These are phyloP conservation scores for Drosophila pectinifera DNA, from an alignment of 1,140 invertebrate genomes.

Conservation along the genomic window DNA sequence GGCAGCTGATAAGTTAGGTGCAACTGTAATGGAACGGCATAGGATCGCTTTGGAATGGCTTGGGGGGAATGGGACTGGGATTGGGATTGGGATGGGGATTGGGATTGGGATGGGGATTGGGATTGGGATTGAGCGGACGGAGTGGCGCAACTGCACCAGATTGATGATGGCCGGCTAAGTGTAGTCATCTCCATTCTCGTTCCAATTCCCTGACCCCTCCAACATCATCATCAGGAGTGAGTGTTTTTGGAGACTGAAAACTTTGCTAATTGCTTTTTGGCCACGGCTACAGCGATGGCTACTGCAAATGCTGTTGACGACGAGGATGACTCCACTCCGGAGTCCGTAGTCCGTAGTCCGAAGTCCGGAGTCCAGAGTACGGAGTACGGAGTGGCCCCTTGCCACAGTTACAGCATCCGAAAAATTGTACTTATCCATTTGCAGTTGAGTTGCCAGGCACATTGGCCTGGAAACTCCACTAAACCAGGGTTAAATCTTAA, in stretches of 20 bases:
- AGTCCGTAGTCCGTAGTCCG: constrained; percentile 1
- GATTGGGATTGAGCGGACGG: not conserved
- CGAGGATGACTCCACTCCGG: constrained; percentile 16
- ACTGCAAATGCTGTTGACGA: constrained; percentile 9
- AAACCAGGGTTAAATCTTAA: not conserved
- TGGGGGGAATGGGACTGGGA: too few species aligned
- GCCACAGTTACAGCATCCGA: constrained; percentile 48
- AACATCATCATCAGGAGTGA: constrained; percentile 13
- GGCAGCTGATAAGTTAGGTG: constrained; percentile 41
- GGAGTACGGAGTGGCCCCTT: not conserved
- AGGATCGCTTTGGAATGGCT: not conserved
- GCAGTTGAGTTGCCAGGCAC: constrained; percentile 15
- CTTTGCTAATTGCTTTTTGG: constrained; percentile 83
- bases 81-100: not conserved
- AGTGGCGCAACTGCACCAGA: constrained; percentile 61
- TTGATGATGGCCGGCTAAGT: constrained; percentile 63
- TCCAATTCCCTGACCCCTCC: not conserved
- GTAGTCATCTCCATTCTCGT: not conserved
- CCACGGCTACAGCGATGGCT: constrained; percentile 56
- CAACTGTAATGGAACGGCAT: constrained; percentile 14
- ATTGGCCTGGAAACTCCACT: not conserved
- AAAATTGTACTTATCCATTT: constrained; percentile 58
- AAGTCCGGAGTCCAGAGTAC: constrained; percentile 8
- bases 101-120: not conserved
- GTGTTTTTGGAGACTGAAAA: constrained; percentile 65